Evolutionary conservation across 2,113 vertebrate genomes (phyloP).

Genomic region (Lamprotornis superbus): DNA sequence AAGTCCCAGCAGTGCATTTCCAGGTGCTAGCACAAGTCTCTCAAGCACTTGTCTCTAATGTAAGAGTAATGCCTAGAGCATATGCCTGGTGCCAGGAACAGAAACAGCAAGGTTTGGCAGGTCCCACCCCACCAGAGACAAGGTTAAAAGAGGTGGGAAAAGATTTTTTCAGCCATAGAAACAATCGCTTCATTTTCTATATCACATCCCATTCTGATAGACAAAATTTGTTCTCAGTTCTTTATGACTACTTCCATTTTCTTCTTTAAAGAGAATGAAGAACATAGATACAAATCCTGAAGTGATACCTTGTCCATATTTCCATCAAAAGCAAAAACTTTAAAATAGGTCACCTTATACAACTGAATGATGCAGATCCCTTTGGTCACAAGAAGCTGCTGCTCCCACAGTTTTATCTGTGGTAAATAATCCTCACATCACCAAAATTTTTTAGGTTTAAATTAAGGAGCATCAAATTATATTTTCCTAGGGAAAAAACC

Average conservation of each 20-base stretch:
- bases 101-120: background rate
- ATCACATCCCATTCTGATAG: background rate
- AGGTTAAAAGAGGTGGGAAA: background rate
- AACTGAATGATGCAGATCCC: background rate
- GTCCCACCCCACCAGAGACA: background rate
- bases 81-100: background rate
- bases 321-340: background rate
- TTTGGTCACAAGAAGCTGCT: background rate
- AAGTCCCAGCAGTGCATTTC: background rate
- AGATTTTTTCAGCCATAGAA: background rate
- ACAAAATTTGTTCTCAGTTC: background rate
- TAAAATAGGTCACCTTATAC: background rate
- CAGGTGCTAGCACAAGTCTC: background rate
- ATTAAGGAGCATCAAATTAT: background rate
- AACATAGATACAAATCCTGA: background rate
- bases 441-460: background rate
- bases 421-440: background rate
- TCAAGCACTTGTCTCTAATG: background rate
- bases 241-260: background rate
- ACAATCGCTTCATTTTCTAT: background rate
- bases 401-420: background rate
- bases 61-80: background rate
- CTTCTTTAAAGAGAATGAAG: background rate
- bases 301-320: background rate
- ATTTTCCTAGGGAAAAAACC: fast-evolving